Evolutionary conservation across 2,113 vertebrate species (phyloP).

Genomic region (Capreolus pygargus): DNA sequence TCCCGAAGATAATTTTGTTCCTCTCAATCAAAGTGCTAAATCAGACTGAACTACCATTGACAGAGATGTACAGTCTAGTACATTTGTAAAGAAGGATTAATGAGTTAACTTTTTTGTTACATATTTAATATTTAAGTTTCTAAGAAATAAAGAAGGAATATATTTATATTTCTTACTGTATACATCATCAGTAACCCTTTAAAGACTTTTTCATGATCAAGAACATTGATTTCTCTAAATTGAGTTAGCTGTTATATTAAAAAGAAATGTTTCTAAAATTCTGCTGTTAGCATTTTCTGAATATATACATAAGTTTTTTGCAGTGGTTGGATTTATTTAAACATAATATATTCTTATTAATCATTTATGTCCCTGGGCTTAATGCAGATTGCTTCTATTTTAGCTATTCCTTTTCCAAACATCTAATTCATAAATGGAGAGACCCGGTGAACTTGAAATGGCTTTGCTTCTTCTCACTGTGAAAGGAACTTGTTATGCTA

Average conservation of each 20-base stretch:
- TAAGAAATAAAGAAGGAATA: neutral
- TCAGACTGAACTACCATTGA: neutral
- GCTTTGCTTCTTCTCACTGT: neutral
- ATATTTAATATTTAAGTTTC: neutral
- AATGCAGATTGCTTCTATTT: neutral
- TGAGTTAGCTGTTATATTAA: slow-evolving; percentile 6
- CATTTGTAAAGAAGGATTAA: neutral
- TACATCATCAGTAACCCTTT: neutral
- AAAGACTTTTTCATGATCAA: neutral
- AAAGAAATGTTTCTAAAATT: slow-evolving; percentile 31
- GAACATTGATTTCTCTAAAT: neutral
- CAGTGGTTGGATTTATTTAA: slow-evolving; percentile 23
- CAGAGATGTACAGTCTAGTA: neutral
- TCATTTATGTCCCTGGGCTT: neutral
- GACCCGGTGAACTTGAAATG: neutral
- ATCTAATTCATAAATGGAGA: neutral
- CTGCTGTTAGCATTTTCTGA: slow-evolving; percentile 25
- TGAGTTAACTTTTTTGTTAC: neutral
- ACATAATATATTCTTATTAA: neutral
- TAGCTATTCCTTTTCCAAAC: neutral
- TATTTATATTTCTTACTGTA: neutral
- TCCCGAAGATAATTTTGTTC: neutral
- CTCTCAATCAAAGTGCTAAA: neutral
- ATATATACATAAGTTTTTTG: neutral
- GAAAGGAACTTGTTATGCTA: slow-evolving; percentile 47